Percentiles rank a stretch among this genome's conserved stretches.
These are phyloP conservation scores for Cyphomyrmex costatus DNA, from an alignment of 1,140 invertebrate species.

Conservation along the genomic window DNA sequence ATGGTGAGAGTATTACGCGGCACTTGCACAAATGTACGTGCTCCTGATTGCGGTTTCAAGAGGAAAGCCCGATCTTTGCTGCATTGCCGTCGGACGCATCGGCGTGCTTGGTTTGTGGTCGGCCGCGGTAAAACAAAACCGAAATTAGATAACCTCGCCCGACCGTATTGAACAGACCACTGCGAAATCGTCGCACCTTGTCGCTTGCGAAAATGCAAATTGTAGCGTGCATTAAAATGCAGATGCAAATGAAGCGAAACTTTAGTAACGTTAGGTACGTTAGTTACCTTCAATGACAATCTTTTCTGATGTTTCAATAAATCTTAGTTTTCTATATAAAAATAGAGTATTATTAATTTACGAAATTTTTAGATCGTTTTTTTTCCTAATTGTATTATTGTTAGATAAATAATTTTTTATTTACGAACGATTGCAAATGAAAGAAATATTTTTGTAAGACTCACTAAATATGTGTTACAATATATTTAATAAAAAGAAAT, in stretches of 20 bases:
- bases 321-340: neutral
- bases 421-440: constrained; percentile 1
- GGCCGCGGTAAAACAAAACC: constrained; percentile 52
- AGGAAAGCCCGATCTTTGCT: constrained; percentile 59
- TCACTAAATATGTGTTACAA: neutral
- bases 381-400: neutral
- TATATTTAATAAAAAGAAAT: neutral
- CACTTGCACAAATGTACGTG: constrained; percentile 34
- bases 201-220: constrained; percentile 38
- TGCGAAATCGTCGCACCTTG: constrained; percentile 44
- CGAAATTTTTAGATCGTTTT: neutral
- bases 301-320: neutral
- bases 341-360: neutral
- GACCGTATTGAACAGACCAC: constrained; percentile 21
- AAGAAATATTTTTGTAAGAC: neutral
- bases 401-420: neutral
- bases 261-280: neutral
- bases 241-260: constrained; percentile 5
- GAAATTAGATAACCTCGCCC: constrained; percentile 50
- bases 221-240: neutral
- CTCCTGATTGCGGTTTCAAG: constrained; percentile 57
- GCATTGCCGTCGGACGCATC: constrained; percentile 29
- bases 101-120: constrained; percentile 34
- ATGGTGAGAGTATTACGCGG: constrained; percentile 38
- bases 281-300: neutral